Base-by-base conservation (phyloP, 2,888 invertebrate species). In the Cephonodes hylas region DNA sequence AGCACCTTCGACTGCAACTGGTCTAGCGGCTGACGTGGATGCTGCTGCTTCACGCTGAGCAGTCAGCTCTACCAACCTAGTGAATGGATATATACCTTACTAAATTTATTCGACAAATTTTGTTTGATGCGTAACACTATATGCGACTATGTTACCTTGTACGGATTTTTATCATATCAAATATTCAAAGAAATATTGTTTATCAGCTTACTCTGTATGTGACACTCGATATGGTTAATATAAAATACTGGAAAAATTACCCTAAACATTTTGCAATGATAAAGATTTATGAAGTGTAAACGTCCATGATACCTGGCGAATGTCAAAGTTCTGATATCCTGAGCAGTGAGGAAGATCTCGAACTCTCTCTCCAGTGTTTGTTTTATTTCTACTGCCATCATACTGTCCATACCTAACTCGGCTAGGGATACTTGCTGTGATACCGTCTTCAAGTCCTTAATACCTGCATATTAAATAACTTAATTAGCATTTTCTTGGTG, bases 301-400 rank as follows among this genome's bases (percentile, higher is more conserved):
- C n/a, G n/a, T n/a, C n/a, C n/a, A n/a, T n/a, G n/a, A n/a, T 76
- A 94, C 94, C 90, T 95, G 20, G 95, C 94, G 70, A 98, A 95
- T 0, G 97, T 98, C 42, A 98, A 86, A 0, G 94, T 94, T 58
- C 98, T 94, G 63, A 98, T 95, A 71, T 98, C 98, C 79, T 97
- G 96, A 4, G 97, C 96, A 0, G 97, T 95, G 3, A 99, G 91
- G 80, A 96, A 95, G 60, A 99, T 91, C 78, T 98, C 98, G 80
- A 96, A 98, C 81, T 98, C 97, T 73, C 97, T 93, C 83, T 98
- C 98, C 1, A 98, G 85, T 0, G 96, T 96, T 86, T 98, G 98
- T 74, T 98, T 98, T 71, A 99, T 97, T 88, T 99, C 99, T 0
- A 98, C 97, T 0, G 97, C 97, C 97, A 98, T 99, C 93, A 99